A percentile compares a stretch with the other conserved stretches of the same genome.
These are phyloP conservation scores for Idaea biselata DNA, from an alignment of 2,888 invertebrate species.

Conservation along the genomic window DNA sequence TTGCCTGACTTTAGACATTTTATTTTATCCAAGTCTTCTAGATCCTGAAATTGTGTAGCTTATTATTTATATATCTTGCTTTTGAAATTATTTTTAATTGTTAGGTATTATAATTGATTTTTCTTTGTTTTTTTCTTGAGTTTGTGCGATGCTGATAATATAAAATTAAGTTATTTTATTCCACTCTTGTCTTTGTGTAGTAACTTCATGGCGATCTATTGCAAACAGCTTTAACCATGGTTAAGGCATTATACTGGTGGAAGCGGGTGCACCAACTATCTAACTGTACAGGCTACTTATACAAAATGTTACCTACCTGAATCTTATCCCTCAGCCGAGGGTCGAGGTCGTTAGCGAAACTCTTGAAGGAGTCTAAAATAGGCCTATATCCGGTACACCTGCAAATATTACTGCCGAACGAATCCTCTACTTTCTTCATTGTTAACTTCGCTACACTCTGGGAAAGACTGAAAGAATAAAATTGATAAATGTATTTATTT, in stretches of 20 bases:
- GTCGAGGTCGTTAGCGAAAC: conserved; percentile 83
- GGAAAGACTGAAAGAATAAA: conserved; percentile 55
- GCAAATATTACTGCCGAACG: conserved; percentile 89
- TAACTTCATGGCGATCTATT: too few species aligned
- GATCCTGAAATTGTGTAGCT: conserved; percentile 45
- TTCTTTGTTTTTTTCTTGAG: too few species aligned
- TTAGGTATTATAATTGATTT: too few species aligned
- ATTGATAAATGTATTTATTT: neutral
- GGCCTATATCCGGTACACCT: conserved; percentile 91
- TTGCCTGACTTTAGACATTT: conserved; percentile 48
- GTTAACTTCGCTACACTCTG: conserved; percentile 73
- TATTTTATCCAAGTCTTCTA: conserved; percentile 62
- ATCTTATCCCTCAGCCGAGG: conserved; percentile 67
- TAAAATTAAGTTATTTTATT: too few species aligned
- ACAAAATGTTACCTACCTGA: conserved; percentile 46
- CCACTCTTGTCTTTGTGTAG: too few species aligned
- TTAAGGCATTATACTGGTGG: too few species aligned
- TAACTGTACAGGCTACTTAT: too few species aligned
- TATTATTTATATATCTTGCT: too few species aligned
- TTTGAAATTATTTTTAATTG: too few species aligned
- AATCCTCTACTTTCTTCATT: conserved; percentile 84
- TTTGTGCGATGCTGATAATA: too few species aligned
- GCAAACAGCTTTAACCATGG: too few species aligned
- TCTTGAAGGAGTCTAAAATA: conserved; percentile 89
- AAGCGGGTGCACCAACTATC: too few species aligned